A percentile compares a stretch with the other conserved stretches of the same genome.
phyloP scores from a whole-genome alignment of 35 echinoderm and acorn worm genomes.

The Ptychodera flava region DNA sequence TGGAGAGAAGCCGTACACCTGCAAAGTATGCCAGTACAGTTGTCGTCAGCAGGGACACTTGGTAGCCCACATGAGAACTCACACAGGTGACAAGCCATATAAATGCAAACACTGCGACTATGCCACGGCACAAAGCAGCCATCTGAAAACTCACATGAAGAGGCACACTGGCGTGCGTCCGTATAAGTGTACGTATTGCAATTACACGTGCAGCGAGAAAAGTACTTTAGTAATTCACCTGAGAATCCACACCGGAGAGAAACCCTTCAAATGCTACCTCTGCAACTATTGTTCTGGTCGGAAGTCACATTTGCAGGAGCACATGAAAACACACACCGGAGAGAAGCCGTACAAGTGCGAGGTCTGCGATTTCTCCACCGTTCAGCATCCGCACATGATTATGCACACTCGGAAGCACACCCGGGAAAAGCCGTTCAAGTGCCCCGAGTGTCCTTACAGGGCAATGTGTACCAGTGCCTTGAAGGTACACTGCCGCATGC shows the following conservation, averaged over 20 bases:
- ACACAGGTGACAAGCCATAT: conserved; percentile 73
- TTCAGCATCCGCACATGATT: conserved; percentile 41
- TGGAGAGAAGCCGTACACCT: conserved; percentile 72
- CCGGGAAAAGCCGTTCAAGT: conserved; percentile 30
- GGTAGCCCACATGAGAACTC: conserved; percentile 86
- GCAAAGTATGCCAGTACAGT: conserved; percentile 58
- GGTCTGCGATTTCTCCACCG: conserved; percentile 42
- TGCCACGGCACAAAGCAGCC: conserved; percentile 70
- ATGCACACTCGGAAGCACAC: conserved; percentile 64
- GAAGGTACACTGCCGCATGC: not conserved
- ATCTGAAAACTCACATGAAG: conserved; percentile 63
- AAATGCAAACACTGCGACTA: conserved; percentile 70
- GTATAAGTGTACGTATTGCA: not conserved
- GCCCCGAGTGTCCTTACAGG: not conserved
- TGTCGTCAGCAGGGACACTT: conserved; percentile 68
- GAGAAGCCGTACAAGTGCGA: conserved; percentile 81
- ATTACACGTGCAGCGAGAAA: not conserved
- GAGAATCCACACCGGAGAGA: conserved; percentile 60
- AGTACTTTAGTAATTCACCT: conserved; percentile 25
- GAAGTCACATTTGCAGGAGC: conserved; percentile 57
- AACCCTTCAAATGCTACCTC: conserved; percentile 52
- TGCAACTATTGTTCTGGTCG: conserved; percentile 46
- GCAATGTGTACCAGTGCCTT: not conserved
- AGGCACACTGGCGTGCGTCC: conserved; percentile 18
- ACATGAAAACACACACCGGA: conserved; percentile 76